phyloP scores from a whole-genome alignment of 1,140 invertebrate genomes.

The Rhyacophila brunnea region DNA sequence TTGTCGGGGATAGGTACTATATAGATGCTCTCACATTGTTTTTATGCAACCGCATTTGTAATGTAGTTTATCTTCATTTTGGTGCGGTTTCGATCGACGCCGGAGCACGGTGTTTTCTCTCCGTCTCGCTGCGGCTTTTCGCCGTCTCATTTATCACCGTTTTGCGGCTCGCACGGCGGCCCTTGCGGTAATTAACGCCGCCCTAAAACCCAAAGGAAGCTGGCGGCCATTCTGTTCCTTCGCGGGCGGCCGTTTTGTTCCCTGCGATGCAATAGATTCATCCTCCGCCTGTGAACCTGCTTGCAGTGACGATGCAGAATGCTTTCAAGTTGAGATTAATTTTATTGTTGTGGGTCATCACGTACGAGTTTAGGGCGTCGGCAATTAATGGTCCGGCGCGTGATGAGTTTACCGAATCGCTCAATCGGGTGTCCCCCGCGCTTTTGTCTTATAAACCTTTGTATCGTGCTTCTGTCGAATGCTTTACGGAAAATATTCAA shows the following conservation, averaged over 20 bases:
- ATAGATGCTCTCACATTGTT: too few relatives aligned
- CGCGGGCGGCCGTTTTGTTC: too few relatives aligned
- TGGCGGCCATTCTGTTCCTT: background rate
- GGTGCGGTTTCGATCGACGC: constrained; percentile 5
- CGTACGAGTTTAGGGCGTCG: constrained; percentile 7
- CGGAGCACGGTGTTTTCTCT: background rate
- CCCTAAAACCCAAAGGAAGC: constrained; percentile 1
- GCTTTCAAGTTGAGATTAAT: constrained; percentile 15
- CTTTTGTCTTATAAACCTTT: background rate
- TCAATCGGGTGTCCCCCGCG: background rate
- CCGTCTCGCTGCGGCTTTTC: background rate
- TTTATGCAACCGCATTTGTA: too few relatives aligned
- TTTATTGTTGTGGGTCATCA: constrained; percentile 20
- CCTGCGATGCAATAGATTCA: too few relatives aligned
- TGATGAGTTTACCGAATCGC: constrained; percentile 24
- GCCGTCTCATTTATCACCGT: constrained; percentile 23
- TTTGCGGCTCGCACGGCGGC: constrained; percentile 3
- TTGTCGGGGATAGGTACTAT: too few relatives aligned
- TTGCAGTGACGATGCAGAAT: constrained; percentile 23
- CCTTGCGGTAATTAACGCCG: constrained; percentile 19
- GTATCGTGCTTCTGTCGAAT: background rate
- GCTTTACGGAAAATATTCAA: constrained; percentile 1
- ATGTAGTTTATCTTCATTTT: constrained; percentile 20
- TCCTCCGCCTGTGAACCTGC: too few relatives aligned
- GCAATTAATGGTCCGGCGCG: constrained; percentile 18